Evolutionary conservation across 2,113 vertebrate species (phyloP).

Genomic region (Megalops atlanticus): DNA sequence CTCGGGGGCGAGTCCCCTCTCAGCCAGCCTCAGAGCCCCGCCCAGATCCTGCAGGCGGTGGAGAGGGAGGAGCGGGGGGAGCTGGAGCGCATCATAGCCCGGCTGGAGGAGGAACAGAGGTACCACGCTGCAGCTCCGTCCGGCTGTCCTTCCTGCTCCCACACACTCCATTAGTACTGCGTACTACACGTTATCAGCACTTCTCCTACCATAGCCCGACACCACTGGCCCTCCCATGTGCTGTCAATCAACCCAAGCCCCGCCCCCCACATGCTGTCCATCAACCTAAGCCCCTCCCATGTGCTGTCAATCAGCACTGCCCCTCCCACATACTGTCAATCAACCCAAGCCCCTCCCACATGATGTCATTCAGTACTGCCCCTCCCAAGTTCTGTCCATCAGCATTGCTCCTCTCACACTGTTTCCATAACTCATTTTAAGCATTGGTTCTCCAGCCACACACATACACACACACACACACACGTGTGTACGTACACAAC

Average conservation of each 20-base stretch:
- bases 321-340: too few relatives aligned
- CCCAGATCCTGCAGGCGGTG: constrained; percentile 93
- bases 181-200: not conserved
- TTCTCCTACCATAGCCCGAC: not conserved
- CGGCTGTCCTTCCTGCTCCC: not conserved
- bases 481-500: too few relatives aligned
- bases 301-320: not conserved
- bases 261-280: not conserved
- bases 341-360: not conserved
- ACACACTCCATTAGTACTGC: not conserved
- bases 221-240: not conserved
- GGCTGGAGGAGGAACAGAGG: constrained; percentile 96
- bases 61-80: constrained; percentile 91
- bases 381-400: not conserved
- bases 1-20: constrained; percentile 87
- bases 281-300: not conserved
- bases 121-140: constrained; percentile 39
- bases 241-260: not conserved
- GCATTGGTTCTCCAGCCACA: too few relatives aligned
- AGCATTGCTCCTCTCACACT: not conserved
- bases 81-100: constrained; percentile 85
- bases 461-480: too few relatives aligned
- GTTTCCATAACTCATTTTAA: not conserved
- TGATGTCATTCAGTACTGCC: not conserved
- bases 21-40: constrained; percentile 93